These are phyloP conservation scores for Linyphia triangularis DNA, from an alignment of 2,888 invertebrate species.

Conservation along the genomic window DNA sequence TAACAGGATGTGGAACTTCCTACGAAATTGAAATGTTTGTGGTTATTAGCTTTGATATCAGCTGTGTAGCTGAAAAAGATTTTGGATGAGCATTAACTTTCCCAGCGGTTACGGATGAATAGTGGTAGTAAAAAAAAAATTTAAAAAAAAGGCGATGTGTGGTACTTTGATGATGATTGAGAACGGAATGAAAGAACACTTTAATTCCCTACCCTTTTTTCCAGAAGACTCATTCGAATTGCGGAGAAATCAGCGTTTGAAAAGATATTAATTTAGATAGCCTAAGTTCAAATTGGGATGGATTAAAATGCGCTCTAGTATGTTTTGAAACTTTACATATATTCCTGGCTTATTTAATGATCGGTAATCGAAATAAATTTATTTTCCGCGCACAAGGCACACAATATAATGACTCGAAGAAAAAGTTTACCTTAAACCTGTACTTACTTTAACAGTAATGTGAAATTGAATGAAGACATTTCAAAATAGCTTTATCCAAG, in stretches of 20 bases:
- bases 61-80: background rate
- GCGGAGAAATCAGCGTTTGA: slow-evolving; percentile 3
- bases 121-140: background rate
- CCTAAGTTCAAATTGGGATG: background rate
- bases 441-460: too few species aligned
- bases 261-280: background rate
- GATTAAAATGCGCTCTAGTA: background rate
- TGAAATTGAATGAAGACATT: too few species aligned
- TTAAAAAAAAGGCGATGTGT: background rate
- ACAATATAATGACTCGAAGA: too few species aligned
- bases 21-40: background rate
- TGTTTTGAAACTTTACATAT: background rate
- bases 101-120: background rate
- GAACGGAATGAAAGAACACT: background rate
- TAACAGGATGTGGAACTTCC: background rate
- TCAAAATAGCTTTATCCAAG: too few species aligned
- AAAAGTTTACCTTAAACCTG: too few species aligned
- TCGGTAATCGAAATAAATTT: too few species aligned
- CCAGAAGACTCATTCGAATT: background rate
- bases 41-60: background rate
- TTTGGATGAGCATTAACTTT: background rate
- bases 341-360: too few species aligned
- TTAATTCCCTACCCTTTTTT: too few species aligned
- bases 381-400: too few species aligned
- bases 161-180: background rate